These are phyloP conservation scores for Sceloporus undulatus DNA, from an alignment of 2,113 vertebrate genomes.

Conservation along the genomic window DNA sequence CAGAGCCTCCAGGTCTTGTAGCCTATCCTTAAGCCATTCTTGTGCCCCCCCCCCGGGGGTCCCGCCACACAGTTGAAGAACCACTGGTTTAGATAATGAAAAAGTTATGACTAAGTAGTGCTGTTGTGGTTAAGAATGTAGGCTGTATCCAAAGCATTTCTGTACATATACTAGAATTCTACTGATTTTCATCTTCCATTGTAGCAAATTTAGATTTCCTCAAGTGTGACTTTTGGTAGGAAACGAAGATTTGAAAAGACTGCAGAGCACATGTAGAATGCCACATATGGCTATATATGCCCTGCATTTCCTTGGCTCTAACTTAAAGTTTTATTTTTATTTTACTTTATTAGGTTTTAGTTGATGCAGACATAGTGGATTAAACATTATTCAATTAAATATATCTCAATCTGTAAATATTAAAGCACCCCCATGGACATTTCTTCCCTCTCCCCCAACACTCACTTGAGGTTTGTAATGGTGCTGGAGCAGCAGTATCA, in stretches of 20 bases:
- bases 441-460: not conserved
- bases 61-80: too few species aligned
- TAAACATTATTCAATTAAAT: not conserved
- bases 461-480: conserved; percentile 61
- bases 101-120: not conserved
- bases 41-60: too few species aligned
- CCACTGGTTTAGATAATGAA: not conserved
- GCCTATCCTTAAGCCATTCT: too few species aligned
- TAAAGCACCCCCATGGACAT: not conserved
- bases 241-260: not conserved
- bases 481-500: conserved; percentile 39
- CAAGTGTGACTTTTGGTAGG: not conserved
- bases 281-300: not conserved
- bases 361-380: not conserved
- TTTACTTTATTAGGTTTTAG: not conserved
- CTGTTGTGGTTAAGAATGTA: not conserved
- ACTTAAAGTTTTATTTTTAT: not conserved
- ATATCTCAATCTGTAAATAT: not conserved
- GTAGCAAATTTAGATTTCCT: not conserved
- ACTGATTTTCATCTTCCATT: not conserved
- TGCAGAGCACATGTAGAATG: not conserved
- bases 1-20: too few species aligned
- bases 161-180: not conserved
- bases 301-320: not conserved
- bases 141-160: not conserved